Evolutionary conservation across 2,888 invertebrate species (phyloP).

Genomic region (Aphidius colemani): DNA sequence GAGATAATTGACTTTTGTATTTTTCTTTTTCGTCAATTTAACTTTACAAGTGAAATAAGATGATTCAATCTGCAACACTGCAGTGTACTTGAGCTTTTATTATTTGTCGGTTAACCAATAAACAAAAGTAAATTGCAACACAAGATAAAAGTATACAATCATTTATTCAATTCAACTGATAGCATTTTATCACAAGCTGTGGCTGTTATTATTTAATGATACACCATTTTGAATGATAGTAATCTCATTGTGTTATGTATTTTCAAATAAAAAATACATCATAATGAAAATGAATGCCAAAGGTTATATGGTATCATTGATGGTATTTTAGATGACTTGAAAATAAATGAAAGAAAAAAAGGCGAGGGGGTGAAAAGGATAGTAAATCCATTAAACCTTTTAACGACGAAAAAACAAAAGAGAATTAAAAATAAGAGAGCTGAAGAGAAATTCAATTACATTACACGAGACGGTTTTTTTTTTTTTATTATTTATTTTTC

Average conservation of each 20-base stretch:
- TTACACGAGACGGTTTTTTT: constrained; percentile 37
- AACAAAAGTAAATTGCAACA: not conserved
- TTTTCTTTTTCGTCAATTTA: not conserved
- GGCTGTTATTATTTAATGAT: not conserved
- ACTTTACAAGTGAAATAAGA: too few species aligned
- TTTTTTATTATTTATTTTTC: too few species aligned
- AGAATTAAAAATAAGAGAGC: constrained; percentile 34
- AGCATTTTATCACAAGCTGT: not conserved
- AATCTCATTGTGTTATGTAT: too few species aligned
- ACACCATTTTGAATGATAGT: too few species aligned
- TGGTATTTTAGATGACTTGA: not conserved
- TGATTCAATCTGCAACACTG: too few species aligned
- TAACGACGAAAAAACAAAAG: constrained; percentile 39
- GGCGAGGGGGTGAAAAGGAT: constrained; percentile 23
- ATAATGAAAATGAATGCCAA: not conserved
- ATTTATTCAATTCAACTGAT: constrained; percentile 1
- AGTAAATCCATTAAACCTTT: constrained; percentile 39
- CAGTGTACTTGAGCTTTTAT: too few species aligned
- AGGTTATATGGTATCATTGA: not conserved
- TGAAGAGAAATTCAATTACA: constrained; percentile 38
- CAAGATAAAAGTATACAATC: constrained; percentile 11
- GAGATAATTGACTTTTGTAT: not conserved
- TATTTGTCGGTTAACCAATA: not conserved
- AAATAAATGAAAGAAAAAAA: constrained; percentile 1
- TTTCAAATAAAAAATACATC: too few species aligned